Base-by-base conservation (phyloP, 2,113 vertebrate genomes). In the Chaenocephalus aceratus region DNA sequence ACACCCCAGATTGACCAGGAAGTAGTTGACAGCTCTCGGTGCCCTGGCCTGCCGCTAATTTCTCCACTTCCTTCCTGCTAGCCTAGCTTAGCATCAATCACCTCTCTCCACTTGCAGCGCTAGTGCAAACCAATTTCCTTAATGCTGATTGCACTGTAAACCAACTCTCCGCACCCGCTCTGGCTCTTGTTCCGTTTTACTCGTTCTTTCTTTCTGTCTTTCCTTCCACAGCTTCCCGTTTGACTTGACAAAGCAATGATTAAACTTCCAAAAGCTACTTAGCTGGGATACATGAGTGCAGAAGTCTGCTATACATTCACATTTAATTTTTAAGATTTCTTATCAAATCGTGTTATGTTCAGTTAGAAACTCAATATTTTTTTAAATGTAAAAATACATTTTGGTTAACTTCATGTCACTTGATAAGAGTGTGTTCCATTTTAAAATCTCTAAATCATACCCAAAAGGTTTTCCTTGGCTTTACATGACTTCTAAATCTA, bases 11-110 rank as follows among this genome's bases (percentile, higher is more conserved):
- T 79, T 83, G 79, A 93, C 82, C 92, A 93, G 93, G 94, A 95
- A 94, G 94, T 94, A 94, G 88, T 95, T 94, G 94, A 95, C 94
- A 93, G 93, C 88, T 94, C 82, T 82, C 85, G 70, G 86, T 93
- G 91, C 86, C 89, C 91, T 86, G 91, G 86, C 89, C 79, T 74
- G 81, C 86, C 0, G 76, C 89, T 91, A 92, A 94, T 91, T 93
- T 93, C 89, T 89, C 83, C 74, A 87, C 88, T 94, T 94, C 94
- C 93, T 95, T 95, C 94, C 93, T 93, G 88, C 92, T 91, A 90
- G 82, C 90, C 84, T 88, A 91, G 90, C 90, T 93, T 93, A 93
- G 93, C 93, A 94, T 95, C 93, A 94, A 92, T 93, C 88, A 92
- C 89, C 80, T 85, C 87, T 77, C 89, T 79, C 71, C 84, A 88